A percentile compares a stretch with the other conserved stretches of the same genome.
phyloP scores from a whole-genome alignment of 2,113 vertebrate species.

The Nematolebias whitei region DNA sequence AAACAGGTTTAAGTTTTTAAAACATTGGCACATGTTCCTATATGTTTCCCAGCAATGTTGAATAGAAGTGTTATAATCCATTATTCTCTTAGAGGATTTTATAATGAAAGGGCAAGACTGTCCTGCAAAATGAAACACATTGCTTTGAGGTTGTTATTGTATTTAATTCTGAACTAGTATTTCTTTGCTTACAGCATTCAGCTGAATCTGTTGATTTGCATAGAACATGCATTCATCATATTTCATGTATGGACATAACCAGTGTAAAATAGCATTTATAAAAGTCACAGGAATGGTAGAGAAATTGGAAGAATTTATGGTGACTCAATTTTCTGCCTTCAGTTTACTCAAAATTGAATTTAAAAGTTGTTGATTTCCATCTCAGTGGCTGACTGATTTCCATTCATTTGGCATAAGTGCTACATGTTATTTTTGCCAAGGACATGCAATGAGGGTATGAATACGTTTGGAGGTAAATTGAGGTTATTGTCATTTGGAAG shows the following conservation, averaged over 20 bases:
- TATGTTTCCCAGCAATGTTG: too few species aligned
- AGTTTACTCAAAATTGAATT: not conserved
- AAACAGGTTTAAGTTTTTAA: too few species aligned
- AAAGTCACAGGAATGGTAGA: not conserved
- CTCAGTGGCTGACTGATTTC: not conserved
- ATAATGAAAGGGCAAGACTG: not conserved
- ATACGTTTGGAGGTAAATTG: not conserved
- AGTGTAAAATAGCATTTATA: not conserved
- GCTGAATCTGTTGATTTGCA: not conserved
- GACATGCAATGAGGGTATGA: not conserved
- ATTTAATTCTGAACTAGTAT: not conserved
- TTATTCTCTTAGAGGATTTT: not conserved
- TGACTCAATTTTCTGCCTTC: not conserved
- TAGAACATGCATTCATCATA: not conserved
- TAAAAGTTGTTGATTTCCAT: not conserved
- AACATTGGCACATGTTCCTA: too few species aligned
- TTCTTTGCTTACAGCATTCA: not conserved
- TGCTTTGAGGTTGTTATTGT: not conserved
- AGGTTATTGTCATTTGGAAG: not conserved
- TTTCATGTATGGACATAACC: not conserved
- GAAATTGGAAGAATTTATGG: not conserved
- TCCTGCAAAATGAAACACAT: not conserved
- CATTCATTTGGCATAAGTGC: slow-evolving; percentile 7
- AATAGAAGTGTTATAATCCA: too few species aligned
- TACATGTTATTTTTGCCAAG: not conserved